Base-by-base conservation (phyloP, 2,797 vertebrate species). In the Pseudochaenichthys georgianus region DNA sequence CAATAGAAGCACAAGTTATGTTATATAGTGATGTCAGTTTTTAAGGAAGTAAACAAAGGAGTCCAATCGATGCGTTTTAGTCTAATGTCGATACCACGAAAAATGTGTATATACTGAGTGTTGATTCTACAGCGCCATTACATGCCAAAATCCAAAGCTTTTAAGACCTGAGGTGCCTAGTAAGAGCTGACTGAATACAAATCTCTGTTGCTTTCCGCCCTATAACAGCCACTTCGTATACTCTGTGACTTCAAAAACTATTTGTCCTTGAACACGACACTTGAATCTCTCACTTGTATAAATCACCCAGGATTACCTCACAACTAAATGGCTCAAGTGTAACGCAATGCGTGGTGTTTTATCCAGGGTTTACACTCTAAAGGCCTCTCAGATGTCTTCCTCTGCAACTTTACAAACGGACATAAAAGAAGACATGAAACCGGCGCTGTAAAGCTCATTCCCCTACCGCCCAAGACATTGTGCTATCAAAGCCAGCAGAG, bases 401-500 rank as follows among this genome's bases (percentile, higher is more conserved):
- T 63, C 75, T 54, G 15, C 63, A 81, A 84, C 80, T 85, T 80
- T 74, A 75, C 86, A 38, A 86, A 87, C 64, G 17, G 57, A 81
- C 86, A 87, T 85, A 70, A 92, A 89, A 89, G 78, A 61, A 73
- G 76, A 90, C 82, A 82, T 9, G 78, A 73, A 80, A 47, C 78
- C 13, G 50, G 53, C 15, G 52, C 70, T 71, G 80, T 84, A 71
- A 89, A 89, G 85, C 82, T 81, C 79, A 73, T 73, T 86, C 85
- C 84, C 86, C 77, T 13, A 82, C 70, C 66, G 47, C 80, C 84
- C 53, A 28, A 87, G 75, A 90, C 78, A 81, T 46, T 2, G 65
- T 15, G 64, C 76, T 84, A 90, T 93, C 89, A 92, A 91, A 92
- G 88, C 64, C 62, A 12, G 47, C 80, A 87, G 85, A 84, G 82